Percentiles rank a stretch among this genome's conserved stretches.
Conservation (phyloP, 2,888 invertebrate species). For the Lepidochitona cinerea region DNA sequence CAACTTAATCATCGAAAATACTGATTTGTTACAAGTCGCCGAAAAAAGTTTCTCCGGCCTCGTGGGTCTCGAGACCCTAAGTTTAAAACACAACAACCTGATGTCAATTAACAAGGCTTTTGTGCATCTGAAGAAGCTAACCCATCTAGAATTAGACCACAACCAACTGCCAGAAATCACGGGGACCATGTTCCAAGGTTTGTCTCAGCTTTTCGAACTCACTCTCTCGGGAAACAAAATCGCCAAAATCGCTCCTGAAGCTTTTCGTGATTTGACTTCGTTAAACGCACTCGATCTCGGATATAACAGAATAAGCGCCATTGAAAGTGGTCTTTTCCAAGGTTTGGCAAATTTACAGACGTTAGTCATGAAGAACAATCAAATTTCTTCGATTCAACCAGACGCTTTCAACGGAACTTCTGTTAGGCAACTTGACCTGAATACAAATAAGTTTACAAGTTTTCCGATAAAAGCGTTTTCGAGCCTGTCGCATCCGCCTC, state of each 20-base stretch:
- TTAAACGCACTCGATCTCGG: neutral
- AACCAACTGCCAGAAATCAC: neutral
- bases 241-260: neutral
- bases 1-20: neutral
- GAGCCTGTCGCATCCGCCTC: neutral
- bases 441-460: neutral
- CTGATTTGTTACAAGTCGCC: neutral
- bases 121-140: neutral
- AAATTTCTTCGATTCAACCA: conserved; percentile 26
- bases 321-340: neutral
- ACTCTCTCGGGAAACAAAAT: neutral
- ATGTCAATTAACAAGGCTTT: conserved; percentile 12
- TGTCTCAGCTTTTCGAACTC: neutral
- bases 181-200: neutral
- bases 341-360: neutral
- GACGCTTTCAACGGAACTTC: conserved; percentile 21
- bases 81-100: conserved; percentile 38
- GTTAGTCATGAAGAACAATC: conserved; percentile 27
- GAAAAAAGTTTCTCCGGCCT: conserved; percentile 31
- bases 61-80: conserved; percentile 27
- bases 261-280: neutral
- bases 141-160: neutral
- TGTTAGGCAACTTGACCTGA: neutral
- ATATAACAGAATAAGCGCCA: neutral
- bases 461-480: neutral